phyloP scores from a whole-genome alignment of 2,797 vertebrate genomes.

The Rhadinocentrus ornatus region DNA sequence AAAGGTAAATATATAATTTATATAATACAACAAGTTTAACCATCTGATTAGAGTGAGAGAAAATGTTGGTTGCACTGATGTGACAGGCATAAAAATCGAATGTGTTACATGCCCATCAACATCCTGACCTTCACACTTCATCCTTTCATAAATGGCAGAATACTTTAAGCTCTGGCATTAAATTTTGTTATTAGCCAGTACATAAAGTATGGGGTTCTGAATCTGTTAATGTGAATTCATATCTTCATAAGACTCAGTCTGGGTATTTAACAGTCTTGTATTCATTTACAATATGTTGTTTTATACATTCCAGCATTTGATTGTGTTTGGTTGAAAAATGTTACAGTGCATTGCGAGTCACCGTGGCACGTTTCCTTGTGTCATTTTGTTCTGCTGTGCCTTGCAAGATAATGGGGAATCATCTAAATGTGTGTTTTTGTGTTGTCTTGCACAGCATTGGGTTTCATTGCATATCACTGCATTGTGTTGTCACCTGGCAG shows the following conservation, averaged over 20 bases:
- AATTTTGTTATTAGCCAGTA: neutral
- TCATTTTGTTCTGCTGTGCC: neutral
- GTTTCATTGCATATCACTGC: constrained; percentile 41
- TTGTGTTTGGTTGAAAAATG: constrained; percentile 16
- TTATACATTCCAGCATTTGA: neutral
- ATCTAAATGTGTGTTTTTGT: neutral
- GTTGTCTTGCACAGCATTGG: constrained; percentile 4
- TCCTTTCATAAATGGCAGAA: neutral
- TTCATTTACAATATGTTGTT: constrained; percentile 12
- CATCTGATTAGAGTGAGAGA: too few relatives aligned
- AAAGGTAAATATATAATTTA: too few relatives aligned
- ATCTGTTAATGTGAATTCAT: neutral
- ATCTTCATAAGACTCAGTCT: neutral
- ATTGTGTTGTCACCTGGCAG: constrained; percentile 53
- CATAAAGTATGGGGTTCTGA: neutral
- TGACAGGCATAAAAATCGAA: neutral
- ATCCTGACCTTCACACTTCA: neutral
- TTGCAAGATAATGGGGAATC: neutral
- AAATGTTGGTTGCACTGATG: neutral
- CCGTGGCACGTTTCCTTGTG: neutral
- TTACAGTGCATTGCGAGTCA: constrained; percentile 36
- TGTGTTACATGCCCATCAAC: neutral
- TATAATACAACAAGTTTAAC: too few relatives aligned
- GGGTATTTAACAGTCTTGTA: constrained; percentile 39
- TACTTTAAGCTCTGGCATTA: neutral